Evolutionary conservation across 2,888 invertebrate species (phyloP), one percentile per base, ranked within the genome.

Genomic region (Xestia xanthographa): DNA sequence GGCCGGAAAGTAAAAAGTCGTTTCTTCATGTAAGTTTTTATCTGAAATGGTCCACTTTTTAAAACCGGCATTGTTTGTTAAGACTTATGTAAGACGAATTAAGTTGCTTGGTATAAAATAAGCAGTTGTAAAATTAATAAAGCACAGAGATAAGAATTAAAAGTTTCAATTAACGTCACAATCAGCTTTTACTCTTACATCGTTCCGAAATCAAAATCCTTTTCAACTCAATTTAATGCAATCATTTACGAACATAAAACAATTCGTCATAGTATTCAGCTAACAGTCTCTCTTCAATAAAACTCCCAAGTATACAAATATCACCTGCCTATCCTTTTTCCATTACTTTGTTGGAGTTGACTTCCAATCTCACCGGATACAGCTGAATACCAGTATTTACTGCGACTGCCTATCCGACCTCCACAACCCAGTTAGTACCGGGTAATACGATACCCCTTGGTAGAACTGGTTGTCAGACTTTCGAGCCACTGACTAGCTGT

Each of bases 1-100:
- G 86, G 87, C 56, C 77, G 68, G 6, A 68, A 84, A 74, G 71
- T 87, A 82, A 86, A 77, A 87, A 87, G 75, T 63, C 22, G 79
- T 87, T 79, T 77, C 69, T 70, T 70, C 70, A 72, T 74, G 67
- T 58, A 38, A 43, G 65, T 78, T 84, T 70, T 81, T 72, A 53
- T 78, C 62, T 34, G 48, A 38, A 68, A 68, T 72, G 84, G 29
- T 63, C 73, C 62, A 84, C 85, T 86, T 86, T 70, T 79, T 72
- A 73, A 80, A 80, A 75, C 67, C 29, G n/a, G 60, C 34, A 56
- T 41, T 56, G 9, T 69, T 58, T 82, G 26, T 41, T 82, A 69
- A 66, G 22, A 60, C 58, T 53, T 69, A 77, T 26, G 22, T 60
- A 53, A 68, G 2, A 4, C 8, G 22, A n/a, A 22, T 38, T 60